Evolutionary conservation across 2,888 invertebrate species (phyloP).

Genomic region (Muschampia plurimacula): DNA sequence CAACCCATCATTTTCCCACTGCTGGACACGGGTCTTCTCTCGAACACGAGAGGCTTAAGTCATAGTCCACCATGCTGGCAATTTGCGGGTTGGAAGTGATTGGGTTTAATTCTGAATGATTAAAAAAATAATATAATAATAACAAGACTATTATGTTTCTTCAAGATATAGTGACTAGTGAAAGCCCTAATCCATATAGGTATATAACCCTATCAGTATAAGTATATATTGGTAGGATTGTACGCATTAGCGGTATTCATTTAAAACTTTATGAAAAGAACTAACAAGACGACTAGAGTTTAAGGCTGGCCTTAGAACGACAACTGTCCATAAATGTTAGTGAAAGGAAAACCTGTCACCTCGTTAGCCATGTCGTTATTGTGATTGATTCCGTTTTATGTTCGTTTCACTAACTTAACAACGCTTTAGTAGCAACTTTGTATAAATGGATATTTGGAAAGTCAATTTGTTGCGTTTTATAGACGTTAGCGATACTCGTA

Average conservation of each 20-base stretch:
- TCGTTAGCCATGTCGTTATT: slow-evolving; percentile 46
- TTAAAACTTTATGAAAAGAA: neutral
- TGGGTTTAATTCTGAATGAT: no score
- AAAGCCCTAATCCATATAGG: no score
- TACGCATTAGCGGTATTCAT: neutral
- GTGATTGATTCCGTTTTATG: slow-evolving; percentile 31
- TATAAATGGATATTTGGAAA: slow-evolving; percentile 14
- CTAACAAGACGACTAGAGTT: no score
- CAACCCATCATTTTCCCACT: no score
- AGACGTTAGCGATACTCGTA: neutral
- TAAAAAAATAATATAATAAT: no score
- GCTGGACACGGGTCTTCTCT: no score
- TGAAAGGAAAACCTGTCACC: slow-evolving; percentile 49
- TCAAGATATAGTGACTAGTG: no score
- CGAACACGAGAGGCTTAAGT: no score
- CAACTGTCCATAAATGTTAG: slow-evolving; percentile 46
- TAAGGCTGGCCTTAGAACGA: slow-evolving; percentile 1
- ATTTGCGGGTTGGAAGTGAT: no score
- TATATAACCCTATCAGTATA: no score
- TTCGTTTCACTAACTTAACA: slow-evolving; percentile 29
- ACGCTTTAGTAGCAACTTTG: slow-evolving; percentile 6
- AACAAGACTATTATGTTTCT: no score
- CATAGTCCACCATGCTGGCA: no score
- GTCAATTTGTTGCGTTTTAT: slow-evolving; percentile 4
- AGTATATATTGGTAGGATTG: neutral